Evolutionary conservation across 2,888 invertebrate species (phyloP), one percentile per base, ranked within the genome.

Genomic region (Sesia bembeciformis): DNA sequence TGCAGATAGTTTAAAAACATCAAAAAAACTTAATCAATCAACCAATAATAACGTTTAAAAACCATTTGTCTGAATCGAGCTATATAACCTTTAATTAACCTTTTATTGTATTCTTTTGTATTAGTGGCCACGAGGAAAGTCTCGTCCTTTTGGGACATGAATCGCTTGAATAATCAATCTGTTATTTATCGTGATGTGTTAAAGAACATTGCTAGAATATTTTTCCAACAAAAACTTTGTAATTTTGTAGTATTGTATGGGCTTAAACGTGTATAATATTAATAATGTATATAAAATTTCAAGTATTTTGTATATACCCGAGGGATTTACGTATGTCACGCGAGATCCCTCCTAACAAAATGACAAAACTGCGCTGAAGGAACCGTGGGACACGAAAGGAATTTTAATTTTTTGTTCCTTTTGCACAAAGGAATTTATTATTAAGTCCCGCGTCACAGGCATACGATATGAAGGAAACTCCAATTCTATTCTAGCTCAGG

Each of bases 381-480:
- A 77, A 67, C 68, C 72, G 59, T 56, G 72, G 66, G 65, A 79
- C 84, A 78, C 69, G 84, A 67, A 72, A 76, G 73, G 81, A 84
- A 85, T 86, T 84, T 80, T 78, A 82, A 85, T 84, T 83, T 82
- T 80, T 80, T 77, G 75, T 77, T 81, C 79, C 77, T 79, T 80
- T 78, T 73, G 65, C 74, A 78, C 80, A 81, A 82, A 81, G 76
- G 80, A 84, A 86, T 84, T 81, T 82, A 81, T 83, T 83, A 83
- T 85, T 79, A 83, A 78, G 78, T 72, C 67, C 67, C 71, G 72
- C 75, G 78, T 78, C 76, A 76, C 71, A 68, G 65, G 74, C 79
- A 78, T 79, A 77, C 75, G 77, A 78, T 78, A 79, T 79, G 75
- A 74, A 70, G 73, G 67, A 65, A 74, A 68, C 68, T 72, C 72